These are phyloP conservation scores for Hipparchia semele DNA, from an alignment of 2,888 invertebrate species.

Conservation along the genomic window DNA sequence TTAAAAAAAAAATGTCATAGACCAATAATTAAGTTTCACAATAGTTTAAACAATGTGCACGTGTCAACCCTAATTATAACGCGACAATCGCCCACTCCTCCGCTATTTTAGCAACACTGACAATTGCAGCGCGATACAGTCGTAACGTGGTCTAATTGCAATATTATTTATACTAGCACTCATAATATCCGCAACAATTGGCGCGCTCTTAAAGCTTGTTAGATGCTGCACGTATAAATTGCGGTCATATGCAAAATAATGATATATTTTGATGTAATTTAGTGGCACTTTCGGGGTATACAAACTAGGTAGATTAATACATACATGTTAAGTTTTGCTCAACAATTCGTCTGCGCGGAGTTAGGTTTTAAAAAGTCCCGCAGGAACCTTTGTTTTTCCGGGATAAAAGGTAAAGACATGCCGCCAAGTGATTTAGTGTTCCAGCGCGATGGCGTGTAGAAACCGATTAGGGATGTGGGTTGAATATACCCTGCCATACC, in stretches of 20 bases:
- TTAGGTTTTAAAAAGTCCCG: too few species aligned
- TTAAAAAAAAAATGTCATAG: too few species aligned
- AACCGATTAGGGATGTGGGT: too few species aligned
- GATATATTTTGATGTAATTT: conserved; percentile 14
- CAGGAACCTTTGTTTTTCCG: too few species aligned
- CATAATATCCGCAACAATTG: conserved; percentile 36
- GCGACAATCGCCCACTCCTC: conserved; percentile 37
- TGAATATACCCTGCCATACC: too few species aligned
- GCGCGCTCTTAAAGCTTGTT: conserved; percentile 27
- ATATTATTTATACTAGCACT: conserved; percentile 34
- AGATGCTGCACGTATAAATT: conserved; percentile 15
- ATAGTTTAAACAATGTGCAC: not conserved
- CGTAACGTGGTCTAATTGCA: conserved; percentile 38
- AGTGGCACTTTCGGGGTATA: not conserved
- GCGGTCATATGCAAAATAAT: conserved; percentile 9
- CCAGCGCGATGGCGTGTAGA: too few species aligned
- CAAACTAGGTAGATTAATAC: too few species aligned
- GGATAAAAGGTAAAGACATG: too few species aligned
- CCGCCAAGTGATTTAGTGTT: too few species aligned
- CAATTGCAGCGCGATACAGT: conserved; percentile 38
- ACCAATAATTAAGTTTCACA: too few species aligned
- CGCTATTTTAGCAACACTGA: conserved; percentile 36
- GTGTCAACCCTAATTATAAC: conserved; percentile 22
- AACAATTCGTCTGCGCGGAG: not conserved
- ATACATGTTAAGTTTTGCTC: too few species aligned